Base-by-base conservation (phyloP, 1,140 invertebrate genomes). In the Aricia agestis region DNA sequence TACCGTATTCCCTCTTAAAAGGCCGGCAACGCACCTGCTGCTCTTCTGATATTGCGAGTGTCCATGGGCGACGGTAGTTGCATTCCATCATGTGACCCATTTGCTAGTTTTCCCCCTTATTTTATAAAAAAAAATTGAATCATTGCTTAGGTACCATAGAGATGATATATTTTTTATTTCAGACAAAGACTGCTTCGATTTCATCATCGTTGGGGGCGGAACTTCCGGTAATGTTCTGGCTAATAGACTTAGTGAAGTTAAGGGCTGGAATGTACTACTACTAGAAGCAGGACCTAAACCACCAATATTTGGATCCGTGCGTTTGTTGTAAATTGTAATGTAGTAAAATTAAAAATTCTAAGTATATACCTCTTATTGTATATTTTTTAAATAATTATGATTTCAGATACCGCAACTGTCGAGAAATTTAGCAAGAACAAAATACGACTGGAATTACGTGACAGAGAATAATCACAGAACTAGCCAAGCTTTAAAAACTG, bases 401-500 rank as follows among this genome's bases (percentile, higher is more conserved):
- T 52, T 11, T 52, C 72, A 94, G 74, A 81, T 95, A 52, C 94
- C 94, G 0, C 85, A 74, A 0, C 52, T 93, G 0, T 79, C 92
- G 4, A 75, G 90, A 13, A 7, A 42, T 70, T 2, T 67, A 94
- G 0, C 90, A 57, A 79, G 85, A 13, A 87, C 90, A 0, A 52
- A 80, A 0, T 90, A 93, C 36, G 95, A 95, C 78, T 97, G 95
- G 93, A 75, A 92, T 32, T 96, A 95, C 4, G 13, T 15, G 45
- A 52, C 45, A 13, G 45, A 13, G 13, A 52, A 52, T 13, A 52
- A 52, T 52, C 80, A 78, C 88, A 59, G 79, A 1, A 90, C 92
- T 1, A 94, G 94, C 73, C 84, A 92, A 67, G 84, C 81, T 0
- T 72, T 84, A 66, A 85, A 42, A 10, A 76, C 87, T 6, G 86